These are phyloP conservation scores for Molothrus ater DNA, from an alignment of 2,797 vertebrate species.

Conservation along the genomic window DNA sequence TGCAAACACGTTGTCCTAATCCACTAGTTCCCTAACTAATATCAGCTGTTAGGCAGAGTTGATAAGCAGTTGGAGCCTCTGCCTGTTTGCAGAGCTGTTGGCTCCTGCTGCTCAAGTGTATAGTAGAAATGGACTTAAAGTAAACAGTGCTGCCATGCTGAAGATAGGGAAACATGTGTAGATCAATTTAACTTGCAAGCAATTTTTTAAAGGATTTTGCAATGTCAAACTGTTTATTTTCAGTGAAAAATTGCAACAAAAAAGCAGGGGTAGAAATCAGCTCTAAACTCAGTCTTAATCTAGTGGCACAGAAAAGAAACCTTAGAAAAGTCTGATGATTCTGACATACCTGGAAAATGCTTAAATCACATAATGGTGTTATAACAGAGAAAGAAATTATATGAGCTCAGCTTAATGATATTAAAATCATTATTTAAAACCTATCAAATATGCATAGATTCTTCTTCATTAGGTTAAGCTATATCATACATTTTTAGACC, in stretches of 20 bases:
- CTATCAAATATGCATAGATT: background rate
- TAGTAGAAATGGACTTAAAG: background rate
- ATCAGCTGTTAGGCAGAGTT: slow-evolving; percentile 46
- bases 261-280: background rate
- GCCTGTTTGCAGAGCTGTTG: slow-evolving; percentile 33
- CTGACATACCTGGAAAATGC: background rate
- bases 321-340: background rate
- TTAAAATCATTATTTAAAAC: slow-evolving; percentile 35
- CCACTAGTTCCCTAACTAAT: slow-evolving; percentile 37
- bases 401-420: slow-evolving; percentile 30
- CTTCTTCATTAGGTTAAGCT: slow-evolving; percentile 22
- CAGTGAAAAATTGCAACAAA: background rate
- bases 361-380: slow-evolving; percentile 40
- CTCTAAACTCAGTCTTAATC: background rate
- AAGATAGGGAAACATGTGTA: background rate
- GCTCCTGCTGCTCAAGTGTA: background rate
- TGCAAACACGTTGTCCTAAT: slow-evolving; percentile 42
- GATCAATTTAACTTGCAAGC: background rate
- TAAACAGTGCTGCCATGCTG: slow-evolving; percentile 6
- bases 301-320: background rate
- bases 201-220: background rate
- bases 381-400: slow-evolving; percentile 1
- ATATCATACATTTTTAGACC: background rate
- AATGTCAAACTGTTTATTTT: background rate
- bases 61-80: slow-evolving; percentile 48